Evolutionary conservation across 2,797 vertebrate genomes (phyloP).

Genomic region (Sciaenops ocellatus): DNA sequence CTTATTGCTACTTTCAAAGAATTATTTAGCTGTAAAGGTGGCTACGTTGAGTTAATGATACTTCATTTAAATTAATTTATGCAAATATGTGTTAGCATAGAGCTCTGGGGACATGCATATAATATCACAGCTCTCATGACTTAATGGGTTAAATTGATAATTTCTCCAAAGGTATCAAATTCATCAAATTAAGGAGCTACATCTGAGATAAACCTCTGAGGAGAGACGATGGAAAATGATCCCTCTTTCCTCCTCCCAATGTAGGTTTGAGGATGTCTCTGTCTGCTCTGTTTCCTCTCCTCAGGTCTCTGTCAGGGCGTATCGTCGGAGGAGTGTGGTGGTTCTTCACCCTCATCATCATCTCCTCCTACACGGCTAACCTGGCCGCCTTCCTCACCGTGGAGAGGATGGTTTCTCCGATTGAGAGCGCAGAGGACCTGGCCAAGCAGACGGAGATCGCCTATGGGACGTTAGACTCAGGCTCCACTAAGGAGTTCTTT

Average conservation of each 20-base stretch:
- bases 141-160: neutral
- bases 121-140: conserved; percentile 4
- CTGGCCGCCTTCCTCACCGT: conserved; percentile 98
- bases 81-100: conserved; percentile 5
- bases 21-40: conserved; percentile 35
- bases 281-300: conserved; percentile 47
- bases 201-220: neutral
- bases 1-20: conserved; percentile 45
- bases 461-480: conserved; percentile 99
- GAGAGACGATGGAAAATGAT: neutral
- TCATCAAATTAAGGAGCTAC: conserved; percentile 1
- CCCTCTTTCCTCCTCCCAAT: neutral
- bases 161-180: neutral
- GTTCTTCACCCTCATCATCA: conserved; percentile 99
- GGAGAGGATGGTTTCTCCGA: conserved; percentile 99
- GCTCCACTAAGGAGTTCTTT: conserved; percentile 99
- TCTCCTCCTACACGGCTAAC: conserved; percentile 99
- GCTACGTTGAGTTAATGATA: conserved; percentile 47
- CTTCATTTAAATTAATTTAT: conserved; percentile 26
- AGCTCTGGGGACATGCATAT: conserved; percentile 10
- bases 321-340: conserved; percentile 99
- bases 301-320: conserved; percentile 96
- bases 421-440: conserved; percentile 97
- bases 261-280: conserved; percentile 34
- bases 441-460: conserved; percentile 99